phyloP scores from a whole-genome alignment of 1,140 invertebrate genomes.

The Drosophila kanapiae region DNA sequence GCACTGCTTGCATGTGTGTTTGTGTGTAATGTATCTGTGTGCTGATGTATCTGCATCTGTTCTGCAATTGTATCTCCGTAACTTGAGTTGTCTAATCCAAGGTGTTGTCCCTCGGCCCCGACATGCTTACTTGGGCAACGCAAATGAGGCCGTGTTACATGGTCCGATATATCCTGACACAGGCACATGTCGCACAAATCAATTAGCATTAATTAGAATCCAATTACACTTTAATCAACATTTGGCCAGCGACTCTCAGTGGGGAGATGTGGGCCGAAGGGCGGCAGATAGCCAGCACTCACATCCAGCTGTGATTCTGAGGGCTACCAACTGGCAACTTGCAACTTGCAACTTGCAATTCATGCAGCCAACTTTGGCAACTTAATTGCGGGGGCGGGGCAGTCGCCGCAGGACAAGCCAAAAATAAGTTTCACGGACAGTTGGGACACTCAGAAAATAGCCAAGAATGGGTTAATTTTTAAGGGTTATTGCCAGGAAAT shows the following conservation, averaged over 20 bases:
- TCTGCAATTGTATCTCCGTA: not conserved
- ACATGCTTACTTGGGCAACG: not conserved
- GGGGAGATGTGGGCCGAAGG: too few relatives aligned
- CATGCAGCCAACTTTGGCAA: conserved; percentile 66
- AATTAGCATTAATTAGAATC: conserved; percentile 77
- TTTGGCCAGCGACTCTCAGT: conserved; percentile 21
- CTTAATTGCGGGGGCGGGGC: conserved; percentile 62
- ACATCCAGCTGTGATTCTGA: conserved; percentile 9
- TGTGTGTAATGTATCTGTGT: not conserved
- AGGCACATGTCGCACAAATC: conserved; percentile 61
- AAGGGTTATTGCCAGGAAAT: too few relatives aligned
- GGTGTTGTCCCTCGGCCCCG: not conserved
- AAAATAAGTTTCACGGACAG: conserved; percentile 7
- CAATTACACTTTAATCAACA: conserved; percentile 77
- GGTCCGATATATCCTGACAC: conserved; percentile 2
- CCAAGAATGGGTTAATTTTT: too few relatives aligned
- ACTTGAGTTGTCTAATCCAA: conserved; percentile 14
- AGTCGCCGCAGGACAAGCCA: conserved; percentile 1
- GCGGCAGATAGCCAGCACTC: not conserved
- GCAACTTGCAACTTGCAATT: conserved; percentile 65
- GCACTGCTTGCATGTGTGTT: not conserved
- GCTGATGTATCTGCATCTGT: not conserved
- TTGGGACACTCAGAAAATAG: conserved; percentile 2
- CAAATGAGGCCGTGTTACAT: conserved; percentile 11
- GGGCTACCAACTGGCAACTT: conserved; percentile 38